These are phyloP conservation scores for Pampus argenteus DNA, from an alignment of 2,797 vertebrate species.

Conservation along the genomic window DNA sequence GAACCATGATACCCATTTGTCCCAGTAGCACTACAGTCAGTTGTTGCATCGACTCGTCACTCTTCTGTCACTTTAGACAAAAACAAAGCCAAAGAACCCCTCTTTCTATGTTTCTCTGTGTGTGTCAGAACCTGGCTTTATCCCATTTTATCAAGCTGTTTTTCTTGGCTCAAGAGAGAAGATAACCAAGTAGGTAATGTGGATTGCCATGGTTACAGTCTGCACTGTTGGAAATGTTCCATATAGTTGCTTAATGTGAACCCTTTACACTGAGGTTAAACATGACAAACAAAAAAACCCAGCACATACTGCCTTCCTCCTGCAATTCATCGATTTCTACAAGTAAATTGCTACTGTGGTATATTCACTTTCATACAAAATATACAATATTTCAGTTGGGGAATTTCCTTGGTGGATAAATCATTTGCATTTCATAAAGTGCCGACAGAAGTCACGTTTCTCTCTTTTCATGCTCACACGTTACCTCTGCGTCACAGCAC, in stretches of 20 bases:
- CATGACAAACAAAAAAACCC: conserved; percentile 29
- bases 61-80: conserved; percentile 33
- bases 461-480: conserved; percentile 37
- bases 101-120: conserved; percentile 12
- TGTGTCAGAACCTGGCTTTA: conserved; percentile 46
- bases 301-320: conserved; percentile 7
- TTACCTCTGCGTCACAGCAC: conserved; percentile 26
- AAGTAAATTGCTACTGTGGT: background rate
- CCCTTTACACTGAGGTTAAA: conserved; percentile 54
- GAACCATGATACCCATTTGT: conserved; percentile 34
- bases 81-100: conserved; percentile 28
- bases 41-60: conserved; percentile 11
- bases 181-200: conserved; percentile 70
- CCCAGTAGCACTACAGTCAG: conserved; percentile 29
- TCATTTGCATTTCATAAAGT: conserved; percentile 60
- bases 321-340: conserved; percentile 9
- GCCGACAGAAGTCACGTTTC: conserved; percentile 54
- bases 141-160: conserved; percentile 71
- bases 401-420: conserved; percentile 47
- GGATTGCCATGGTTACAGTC: conserved; percentile 78
- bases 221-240: conserved; percentile 60
- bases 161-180: conserved; percentile 60
- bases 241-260: conserved; percentile 58
- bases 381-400: conserved; percentile 28
- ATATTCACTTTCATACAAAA: background rate